These are phyloP conservation scores for Dendrolimus pini DNA, from an alignment of 2,888 invertebrate species.

Conservation along the genomic window DNA sequence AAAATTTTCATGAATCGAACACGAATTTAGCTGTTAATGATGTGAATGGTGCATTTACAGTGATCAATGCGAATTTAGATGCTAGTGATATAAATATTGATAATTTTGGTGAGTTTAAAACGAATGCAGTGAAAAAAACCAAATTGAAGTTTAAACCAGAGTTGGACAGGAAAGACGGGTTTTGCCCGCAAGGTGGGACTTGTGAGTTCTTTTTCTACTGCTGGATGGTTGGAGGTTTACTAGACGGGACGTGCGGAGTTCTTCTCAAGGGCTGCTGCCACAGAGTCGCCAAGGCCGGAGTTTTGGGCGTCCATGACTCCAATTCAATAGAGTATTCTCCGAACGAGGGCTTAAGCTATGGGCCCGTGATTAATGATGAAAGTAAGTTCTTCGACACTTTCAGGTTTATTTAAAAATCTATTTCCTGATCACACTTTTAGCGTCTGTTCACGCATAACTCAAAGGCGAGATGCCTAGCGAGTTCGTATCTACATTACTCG, in stretches of 20 bases:
- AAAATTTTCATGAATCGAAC: too few species aligned
- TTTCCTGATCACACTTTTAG: too few species aligned
- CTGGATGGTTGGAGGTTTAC: constrained; percentile 92
- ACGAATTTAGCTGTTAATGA: constrained; percentile 9
- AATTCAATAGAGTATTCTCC: constrained; percentile 78
- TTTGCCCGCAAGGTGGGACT: constrained; percentile 84
- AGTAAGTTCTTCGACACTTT: constrained; percentile 75
- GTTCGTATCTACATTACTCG: too few species aligned
- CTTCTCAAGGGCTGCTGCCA: constrained; percentile 92
- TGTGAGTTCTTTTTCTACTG: constrained; percentile 95
- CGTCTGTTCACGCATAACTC: too few species aligned
- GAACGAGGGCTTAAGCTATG: constrained; percentile 80
- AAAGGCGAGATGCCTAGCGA: too few species aligned
- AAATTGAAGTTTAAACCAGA: constrained; percentile 9
- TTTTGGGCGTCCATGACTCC: constrained; percentile 79
- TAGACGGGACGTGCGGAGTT: constrained; percentile 90
- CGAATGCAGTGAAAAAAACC: background rate
- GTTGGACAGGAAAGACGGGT: constrained; percentile 45
- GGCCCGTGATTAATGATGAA: constrained; percentile 86
- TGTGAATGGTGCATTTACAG: constrained; percentile 2
- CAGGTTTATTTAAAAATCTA: too few species aligned
- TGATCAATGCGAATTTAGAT: constrained; percentile 2
- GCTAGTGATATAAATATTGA: background rate
- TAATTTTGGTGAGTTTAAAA: background rate
- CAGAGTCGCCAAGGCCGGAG: constrained; percentile 81